Percentiles rank a stretch among this genome's conserved stretches.
Conservation (phyloP, 2,888 invertebrate species). For the Colostygia pectinataria region DNA sequence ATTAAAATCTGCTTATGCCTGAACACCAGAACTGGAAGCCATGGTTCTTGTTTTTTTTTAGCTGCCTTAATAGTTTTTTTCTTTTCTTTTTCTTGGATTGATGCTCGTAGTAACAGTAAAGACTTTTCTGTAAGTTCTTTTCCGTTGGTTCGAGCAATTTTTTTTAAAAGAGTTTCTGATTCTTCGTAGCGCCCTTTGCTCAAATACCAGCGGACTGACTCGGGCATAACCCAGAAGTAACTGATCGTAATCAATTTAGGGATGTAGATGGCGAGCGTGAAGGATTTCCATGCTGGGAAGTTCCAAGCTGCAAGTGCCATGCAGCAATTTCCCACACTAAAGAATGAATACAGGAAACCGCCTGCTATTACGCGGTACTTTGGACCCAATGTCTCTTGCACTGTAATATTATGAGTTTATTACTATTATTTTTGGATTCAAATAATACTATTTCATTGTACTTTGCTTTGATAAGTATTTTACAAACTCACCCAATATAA, state of each 20-base stretch:
- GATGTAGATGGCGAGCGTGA: slow-evolving; percentile 86
- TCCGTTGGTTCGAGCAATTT: slow-evolving; percentile 84
- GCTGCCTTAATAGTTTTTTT: slow-evolving; percentile 40
- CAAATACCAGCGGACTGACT: slow-evolving; percentile 90
- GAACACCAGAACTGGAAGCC: slow-evolving; percentile 59
- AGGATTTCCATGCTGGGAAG: slow-evolving; percentile 86
- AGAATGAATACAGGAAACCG: slow-evolving; percentile 86
- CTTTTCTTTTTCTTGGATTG: slow-evolving; percentile 50
- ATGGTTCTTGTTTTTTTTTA: slow-evolving; percentile 48
- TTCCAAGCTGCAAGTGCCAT: slow-evolving; percentile 87
- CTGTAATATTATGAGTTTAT: slow-evolving; percentile 71
- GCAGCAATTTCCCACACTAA: slow-evolving; percentile 87
- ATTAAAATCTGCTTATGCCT: slow-evolving; percentile 51
- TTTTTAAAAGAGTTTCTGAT: slow-evolving; percentile 84
- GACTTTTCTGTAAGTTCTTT: slow-evolving; percentile 61
- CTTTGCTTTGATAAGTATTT: too few relatives aligned
- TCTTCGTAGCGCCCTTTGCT: slow-evolving; percentile 86
- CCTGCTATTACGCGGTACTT: slow-evolving; percentile 87
- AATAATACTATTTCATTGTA: too few relatives aligned
- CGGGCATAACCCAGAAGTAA: slow-evolving; percentile 87
- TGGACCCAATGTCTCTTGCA: slow-evolving; percentile 89
- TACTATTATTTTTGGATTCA: too few relatives aligned
- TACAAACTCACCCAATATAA: slow-evolving; percentile 83
- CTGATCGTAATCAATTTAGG: slow-evolving; percentile 86
- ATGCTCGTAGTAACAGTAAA: slow-evolving; percentile 47